A percentile compares a stretch with the other conserved stretches of the same genome.
These are phyloP conservation scores for Cancer borealis DNA, from an alignment of 2,888 invertebrate genomes.

Conservation along the genomic window DNA sequence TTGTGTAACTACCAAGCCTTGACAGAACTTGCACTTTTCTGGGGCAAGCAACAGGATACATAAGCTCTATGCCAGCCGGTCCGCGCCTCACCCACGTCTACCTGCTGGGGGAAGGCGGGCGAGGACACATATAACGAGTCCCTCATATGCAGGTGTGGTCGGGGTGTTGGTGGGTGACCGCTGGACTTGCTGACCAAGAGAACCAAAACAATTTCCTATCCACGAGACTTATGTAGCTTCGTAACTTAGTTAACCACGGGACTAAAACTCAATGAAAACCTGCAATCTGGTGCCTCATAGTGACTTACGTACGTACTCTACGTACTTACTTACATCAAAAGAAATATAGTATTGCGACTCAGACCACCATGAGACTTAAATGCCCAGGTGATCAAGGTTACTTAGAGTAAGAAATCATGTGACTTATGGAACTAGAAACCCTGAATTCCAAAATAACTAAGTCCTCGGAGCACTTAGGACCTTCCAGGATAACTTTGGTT, in stretches of 20 bases:
- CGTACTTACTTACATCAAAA: too few species aligned
- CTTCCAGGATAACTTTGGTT: too few species aligned
- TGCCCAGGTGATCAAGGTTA: too few species aligned
- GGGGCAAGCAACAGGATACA: neutral
- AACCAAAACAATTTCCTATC: neutral
- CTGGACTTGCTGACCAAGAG: neutral
- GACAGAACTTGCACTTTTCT: neutral
- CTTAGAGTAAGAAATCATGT: too few species aligned
- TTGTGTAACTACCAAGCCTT: neutral
- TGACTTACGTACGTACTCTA: too few species aligned
- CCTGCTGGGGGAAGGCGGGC: neutral
- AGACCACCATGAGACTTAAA: too few species aligned
- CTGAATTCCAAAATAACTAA: too few species aligned
- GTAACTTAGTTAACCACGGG: neutral
- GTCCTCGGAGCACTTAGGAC: too few species aligned
- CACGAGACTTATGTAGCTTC: neutral
- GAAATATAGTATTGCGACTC: too few species aligned
- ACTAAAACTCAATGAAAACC: neutral
- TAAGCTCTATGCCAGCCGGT: neutral
- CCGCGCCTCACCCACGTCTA: neutral
- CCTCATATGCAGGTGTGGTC: neutral
- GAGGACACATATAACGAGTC: neutral
- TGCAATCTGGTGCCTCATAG: too few species aligned
- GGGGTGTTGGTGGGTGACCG: neutral
- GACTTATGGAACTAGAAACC: too few species aligned